Conservation (phyloP, 2,888 invertebrate species). For the Dynastes maya region DNA sequence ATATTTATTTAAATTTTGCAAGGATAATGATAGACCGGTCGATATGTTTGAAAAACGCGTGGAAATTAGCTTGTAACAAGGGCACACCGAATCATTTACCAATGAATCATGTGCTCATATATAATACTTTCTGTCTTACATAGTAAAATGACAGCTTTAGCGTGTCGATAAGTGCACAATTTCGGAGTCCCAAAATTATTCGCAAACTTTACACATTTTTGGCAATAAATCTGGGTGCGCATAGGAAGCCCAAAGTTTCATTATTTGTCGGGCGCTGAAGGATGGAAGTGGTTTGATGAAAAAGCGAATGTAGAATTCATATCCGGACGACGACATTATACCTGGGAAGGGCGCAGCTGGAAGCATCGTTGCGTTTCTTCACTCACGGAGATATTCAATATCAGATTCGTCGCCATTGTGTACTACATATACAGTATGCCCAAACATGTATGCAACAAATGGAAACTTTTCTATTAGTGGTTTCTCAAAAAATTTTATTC, state of each 20-base stretch:
- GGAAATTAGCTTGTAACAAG: slow-evolving; percentile 18
- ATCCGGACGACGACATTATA: slow-evolving; percentile 65
- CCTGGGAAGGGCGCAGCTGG: slow-evolving; percentile 64
- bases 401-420: slow-evolving; percentile 55
- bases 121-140: slow-evolving; percentile 19
- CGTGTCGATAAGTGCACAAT: slow-evolving; percentile 55
- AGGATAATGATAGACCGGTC: background rate
- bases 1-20: no score
- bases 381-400: slow-evolving; percentile 63
- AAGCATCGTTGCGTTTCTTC: slow-evolving; percentile 59
- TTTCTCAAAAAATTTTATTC: no score
- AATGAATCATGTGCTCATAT: slow-evolving; percentile 8
- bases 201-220: slow-evolving; percentile 58
- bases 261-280: slow-evolving; percentile 58
- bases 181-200: slow-evolving; percentile 53
- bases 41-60: slow-evolving; percentile 15
- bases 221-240: slow-evolving; percentile 60
- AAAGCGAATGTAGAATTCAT: slow-evolving; percentile 65
- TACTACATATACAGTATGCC: slow-evolving; percentile 41
- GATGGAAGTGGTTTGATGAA: slow-evolving; percentile 63
- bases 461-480: no score
- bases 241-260: slow-evolving; percentile 60
- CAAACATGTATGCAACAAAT: no score
- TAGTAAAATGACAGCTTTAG: slow-evolving; percentile 23
- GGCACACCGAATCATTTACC: background rate